These are phyloP conservation scores for Yponomeuta sedellus DNA, from an alignment of 2,888 invertebrate genomes.

Conservation along the genomic window DNA sequence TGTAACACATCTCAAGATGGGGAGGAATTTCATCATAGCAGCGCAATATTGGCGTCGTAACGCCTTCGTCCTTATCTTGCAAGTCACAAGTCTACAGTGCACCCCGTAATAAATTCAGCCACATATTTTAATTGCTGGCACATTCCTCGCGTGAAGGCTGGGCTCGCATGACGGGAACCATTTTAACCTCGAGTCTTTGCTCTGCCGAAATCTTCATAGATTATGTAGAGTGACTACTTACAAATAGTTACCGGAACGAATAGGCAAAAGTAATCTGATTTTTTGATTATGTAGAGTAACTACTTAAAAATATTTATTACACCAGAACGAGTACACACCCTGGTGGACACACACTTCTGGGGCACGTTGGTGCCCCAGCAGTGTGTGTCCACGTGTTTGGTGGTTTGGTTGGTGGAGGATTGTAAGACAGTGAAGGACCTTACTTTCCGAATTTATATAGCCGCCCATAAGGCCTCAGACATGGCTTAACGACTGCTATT, in stretches of 20 bases:
- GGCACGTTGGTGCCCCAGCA: no score
- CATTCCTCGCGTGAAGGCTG: conserved; percentile 22
- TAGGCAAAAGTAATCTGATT: no score
- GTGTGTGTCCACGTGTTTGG: no score
- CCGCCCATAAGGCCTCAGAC: no score
- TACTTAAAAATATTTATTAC: no score
- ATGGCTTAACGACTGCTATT: no score
- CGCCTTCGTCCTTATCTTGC: conserved; percentile 16
- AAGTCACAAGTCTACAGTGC: conserved; percentile 19
- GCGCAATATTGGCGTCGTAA: not conserved
- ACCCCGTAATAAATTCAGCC: conserved; percentile 15
- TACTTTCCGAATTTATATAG: no score
- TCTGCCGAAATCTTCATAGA: not conserved
- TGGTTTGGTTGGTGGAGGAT: no score
- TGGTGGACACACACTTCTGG: no score
- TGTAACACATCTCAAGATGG: not conserved
- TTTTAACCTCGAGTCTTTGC: conserved; percentile 16
- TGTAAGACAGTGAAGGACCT: no score
- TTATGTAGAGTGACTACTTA: not conserved
- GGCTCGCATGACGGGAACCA: conserved; percentile 24
- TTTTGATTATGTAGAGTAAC: not conserved
- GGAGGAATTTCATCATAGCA: not conserved
- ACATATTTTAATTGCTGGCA: conserved; percentile 24
- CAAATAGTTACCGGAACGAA: no score
- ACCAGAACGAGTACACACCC: no score